Evolutionary conservation across 2,113 vertebrate species (phyloP), one percentile per base, ranked within the genome.

Genomic region (Myotis davidii): DNA sequence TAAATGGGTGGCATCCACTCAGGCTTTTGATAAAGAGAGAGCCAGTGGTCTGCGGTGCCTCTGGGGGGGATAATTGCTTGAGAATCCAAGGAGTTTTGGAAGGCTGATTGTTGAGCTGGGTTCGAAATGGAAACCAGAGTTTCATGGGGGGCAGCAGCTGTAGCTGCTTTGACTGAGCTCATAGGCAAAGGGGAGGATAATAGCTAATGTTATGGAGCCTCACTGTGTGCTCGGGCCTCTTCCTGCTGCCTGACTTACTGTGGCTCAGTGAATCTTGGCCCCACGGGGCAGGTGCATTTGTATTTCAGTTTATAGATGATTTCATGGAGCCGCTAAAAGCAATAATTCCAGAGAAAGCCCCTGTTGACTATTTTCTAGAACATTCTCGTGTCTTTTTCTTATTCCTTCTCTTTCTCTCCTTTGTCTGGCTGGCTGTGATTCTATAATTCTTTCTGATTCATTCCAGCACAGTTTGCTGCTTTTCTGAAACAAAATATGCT

Each of bases 401-500:
- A n/a, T 16, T 84, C 73, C n/a, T 1, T 59, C 70, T 95, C 86
- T 64, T 74, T 90, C 39, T 72, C 85, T 94, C 29, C 20, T 90
- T 82, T 94, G 37, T 81, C 61, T 96, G 93, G 29, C 95, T 95
- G 92, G 92, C 98, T 98, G 72, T 98, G 98, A 98, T 98, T 70
- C 98, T 98, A 96, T 98, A 95, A 98, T 97, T 98, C 97, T 98
- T 97, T 99, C 98, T 98, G 97, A 98, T 99, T 98, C 98, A 96
- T 99, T 99, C 98, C 99, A 99, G 99, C 99, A 99, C 99, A 99
- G 99, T 99, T 99, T 91, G 99, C 99, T 99, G 99, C 99, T 99
- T 99, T 99, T 99, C 99, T 99, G 99, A 99, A 99, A 99, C 99
- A 99, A 99, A 99, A 99, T 98, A 98, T 99, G 99, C 99, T 99